Evolutionary conservation across 1,140 invertebrate genomes (phyloP).

Genomic region (Euura saliciscinereae): DNA sequence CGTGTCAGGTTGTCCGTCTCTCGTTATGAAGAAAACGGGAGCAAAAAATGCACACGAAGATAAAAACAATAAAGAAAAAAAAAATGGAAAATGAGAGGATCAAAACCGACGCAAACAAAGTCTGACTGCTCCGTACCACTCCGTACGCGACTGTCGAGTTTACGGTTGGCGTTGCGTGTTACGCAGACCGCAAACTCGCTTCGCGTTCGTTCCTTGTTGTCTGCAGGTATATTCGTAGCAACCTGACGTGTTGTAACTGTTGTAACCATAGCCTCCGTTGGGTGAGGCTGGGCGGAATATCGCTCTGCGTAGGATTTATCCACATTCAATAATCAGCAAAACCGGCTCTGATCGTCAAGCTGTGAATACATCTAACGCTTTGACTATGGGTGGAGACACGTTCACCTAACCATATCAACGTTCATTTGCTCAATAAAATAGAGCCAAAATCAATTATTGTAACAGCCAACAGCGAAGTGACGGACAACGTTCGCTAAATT

Average conservation of each 20-base stretch:
- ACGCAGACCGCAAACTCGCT: constrained; percentile 3
- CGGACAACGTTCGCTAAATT: too few relatives aligned
- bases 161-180: neutral
- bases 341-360: neutral
- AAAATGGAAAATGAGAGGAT: too few relatives aligned
- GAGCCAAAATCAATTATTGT: too few relatives aligned
- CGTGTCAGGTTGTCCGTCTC: too few relatives aligned
- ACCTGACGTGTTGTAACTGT: neutral
- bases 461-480: too few relatives aligned
- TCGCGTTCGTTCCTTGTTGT: neutral
- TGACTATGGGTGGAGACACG: too few relatives aligned
- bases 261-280: neutral
- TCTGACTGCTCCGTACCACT: neutral
- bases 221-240: neutral
- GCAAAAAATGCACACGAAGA: too few relatives aligned
- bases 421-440: too few relatives aligned
- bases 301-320: constrained; percentile 2
- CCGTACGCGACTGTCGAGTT: neutral
- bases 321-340: neutral
- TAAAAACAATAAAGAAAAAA: too few relatives aligned
- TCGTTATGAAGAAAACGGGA: too few relatives aligned
- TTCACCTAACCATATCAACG: too few relatives aligned
- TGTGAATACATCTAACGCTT: neutral
- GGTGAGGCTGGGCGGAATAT: neutral
- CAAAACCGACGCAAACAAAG: too few relatives aligned